A percentile compares a stretch with the other conserved stretches of the same genome.
These are phyloP conservation scores for Tipula helvola DNA, from an alignment of 2,888 invertebrate genomes.

Conservation along the genomic window DNA sequence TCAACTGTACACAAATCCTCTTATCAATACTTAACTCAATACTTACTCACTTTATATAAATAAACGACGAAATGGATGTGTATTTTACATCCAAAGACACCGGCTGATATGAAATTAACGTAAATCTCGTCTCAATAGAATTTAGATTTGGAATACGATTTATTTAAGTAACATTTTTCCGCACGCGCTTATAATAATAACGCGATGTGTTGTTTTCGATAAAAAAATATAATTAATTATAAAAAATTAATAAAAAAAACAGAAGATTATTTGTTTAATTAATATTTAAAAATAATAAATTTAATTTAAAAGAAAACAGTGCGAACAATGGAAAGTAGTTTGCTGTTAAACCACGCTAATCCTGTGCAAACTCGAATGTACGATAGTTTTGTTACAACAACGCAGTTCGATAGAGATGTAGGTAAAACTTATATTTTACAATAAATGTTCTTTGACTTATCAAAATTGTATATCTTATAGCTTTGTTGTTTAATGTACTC, in stretches of 20 bases:
- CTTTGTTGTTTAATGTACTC: background rate
- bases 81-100: background rate
- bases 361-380: background rate
- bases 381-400: background rate
- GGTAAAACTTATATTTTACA: background rate
- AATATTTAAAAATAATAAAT: background rate
- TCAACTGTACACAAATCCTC: background rate
- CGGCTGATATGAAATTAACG: background rate
- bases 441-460: background rate
- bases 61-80: background rate
- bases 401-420: background rate
- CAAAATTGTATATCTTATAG: background rate
- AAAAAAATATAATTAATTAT: background rate
- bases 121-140: background rate
- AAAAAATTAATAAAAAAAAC: background rate
- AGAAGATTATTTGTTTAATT: background rate
- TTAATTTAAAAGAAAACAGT: background rate
- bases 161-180: background rate
- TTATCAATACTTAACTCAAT: too few species aligned
- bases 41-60: background rate
- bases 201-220: background rate
- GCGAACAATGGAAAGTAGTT: background rate
- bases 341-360: background rate
- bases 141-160: background rate
- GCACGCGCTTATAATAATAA: background rate